These are phyloP conservation scores for Neodiprion virginianus DNA, from an alignment of 1,140 invertebrate species.

Conservation along the genomic window DNA sequence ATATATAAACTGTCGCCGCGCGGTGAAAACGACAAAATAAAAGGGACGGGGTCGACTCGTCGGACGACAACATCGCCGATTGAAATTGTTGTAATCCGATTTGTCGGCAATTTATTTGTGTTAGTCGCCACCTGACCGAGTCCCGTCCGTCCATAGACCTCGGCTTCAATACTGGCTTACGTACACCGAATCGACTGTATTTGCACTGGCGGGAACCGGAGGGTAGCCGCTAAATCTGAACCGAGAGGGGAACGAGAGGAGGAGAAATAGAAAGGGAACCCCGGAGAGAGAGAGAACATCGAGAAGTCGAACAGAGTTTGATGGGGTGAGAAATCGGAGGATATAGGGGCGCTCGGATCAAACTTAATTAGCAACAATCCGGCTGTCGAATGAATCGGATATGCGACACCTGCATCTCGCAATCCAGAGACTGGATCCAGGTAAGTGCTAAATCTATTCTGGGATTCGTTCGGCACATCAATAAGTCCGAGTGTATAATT, in stretches of 20 bases:
- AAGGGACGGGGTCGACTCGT: too few species aligned
- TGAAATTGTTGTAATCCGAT: conserved; percentile 33
- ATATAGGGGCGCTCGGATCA: conserved; percentile 10
- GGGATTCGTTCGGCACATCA: too few species aligned
- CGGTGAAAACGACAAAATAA: background rate
- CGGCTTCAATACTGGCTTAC: background rate
- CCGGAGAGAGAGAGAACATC: background rate
- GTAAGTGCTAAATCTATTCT: too few species aligned
- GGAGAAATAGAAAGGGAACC: background rate
- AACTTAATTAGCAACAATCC: conserved; percentile 36
- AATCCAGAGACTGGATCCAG: too few species aligned
- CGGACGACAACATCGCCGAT: background rate
- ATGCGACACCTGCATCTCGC: background rate
- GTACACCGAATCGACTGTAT: background rate
- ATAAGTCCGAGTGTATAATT: too few species aligned
- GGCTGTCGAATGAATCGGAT: conserved; percentile 28
- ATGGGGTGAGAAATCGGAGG: background rate
- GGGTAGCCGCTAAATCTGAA: conserved; percentile 11
- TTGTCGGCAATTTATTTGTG: conserved; percentile 38
- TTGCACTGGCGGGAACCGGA: background rate
- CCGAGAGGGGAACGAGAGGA: background rate
- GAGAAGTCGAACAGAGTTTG: background rate
- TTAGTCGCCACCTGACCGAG: conserved; percentile 26
- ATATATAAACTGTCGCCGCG: background rate
- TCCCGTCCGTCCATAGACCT: conserved; percentile 8